phyloP scores from a whole-genome alignment of 2,113 vertebrate species.

The Phyllostomus discolor region DNA sequence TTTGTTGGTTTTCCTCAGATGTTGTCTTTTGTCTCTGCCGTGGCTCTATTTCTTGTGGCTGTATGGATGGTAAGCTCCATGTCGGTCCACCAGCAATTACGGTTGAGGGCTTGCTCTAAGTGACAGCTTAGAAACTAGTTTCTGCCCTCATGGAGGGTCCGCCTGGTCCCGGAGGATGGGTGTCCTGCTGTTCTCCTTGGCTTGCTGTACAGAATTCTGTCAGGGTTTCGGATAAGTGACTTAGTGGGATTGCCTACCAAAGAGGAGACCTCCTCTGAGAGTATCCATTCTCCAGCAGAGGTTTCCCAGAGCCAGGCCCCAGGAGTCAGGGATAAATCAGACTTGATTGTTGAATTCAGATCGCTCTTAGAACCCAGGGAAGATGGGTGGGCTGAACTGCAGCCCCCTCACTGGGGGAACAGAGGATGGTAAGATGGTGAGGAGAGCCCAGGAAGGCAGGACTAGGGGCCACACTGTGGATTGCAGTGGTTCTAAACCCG shows the following conservation, averaged over 20 bases:
- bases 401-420: neutral
- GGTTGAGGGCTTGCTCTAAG: neutral
- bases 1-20: neutral
- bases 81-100: neutral
- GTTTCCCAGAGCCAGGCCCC: neutral
- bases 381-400: neutral
- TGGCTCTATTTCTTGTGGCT: neutral
- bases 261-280: neutral
- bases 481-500: neutral
- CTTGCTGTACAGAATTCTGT: neutral
- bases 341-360: neutral
- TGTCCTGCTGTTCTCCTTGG: neutral
- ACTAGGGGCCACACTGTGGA: neutral
- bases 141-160: neutral
- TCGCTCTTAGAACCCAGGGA: neutral
- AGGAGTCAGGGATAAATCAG: neutral
- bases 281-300: neutral
- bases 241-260: neutral
- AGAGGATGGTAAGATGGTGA: neutral
- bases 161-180: neutral
- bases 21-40: neutral
- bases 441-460: neutral
- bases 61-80: neutral
- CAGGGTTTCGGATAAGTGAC: neutral
- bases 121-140: neutral